These are phyloP conservation scores for Amblyjoppa proteus DNA, from an alignment of 2,888 invertebrate genomes.

Conservation along the genomic window DNA sequence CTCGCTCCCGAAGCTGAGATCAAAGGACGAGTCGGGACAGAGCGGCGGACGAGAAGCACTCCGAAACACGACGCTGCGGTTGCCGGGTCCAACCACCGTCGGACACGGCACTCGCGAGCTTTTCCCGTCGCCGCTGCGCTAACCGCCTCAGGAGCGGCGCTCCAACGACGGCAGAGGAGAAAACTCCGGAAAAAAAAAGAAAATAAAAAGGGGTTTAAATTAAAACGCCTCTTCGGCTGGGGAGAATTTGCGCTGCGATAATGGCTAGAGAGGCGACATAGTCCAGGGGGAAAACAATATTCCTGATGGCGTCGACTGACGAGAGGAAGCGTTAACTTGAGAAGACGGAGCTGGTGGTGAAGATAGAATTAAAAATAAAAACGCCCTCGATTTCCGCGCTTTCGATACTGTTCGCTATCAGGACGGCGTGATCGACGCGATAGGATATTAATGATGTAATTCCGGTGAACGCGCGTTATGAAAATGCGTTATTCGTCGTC, in stretches of 20 bases:
- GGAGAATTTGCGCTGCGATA: slow-evolving; percentile 26
- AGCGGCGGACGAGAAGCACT: slow-evolving; percentile 12
- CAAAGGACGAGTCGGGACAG: slow-evolving; percentile 40
- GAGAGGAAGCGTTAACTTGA: background rate
- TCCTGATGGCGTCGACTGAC: slow-evolving; percentile 5
- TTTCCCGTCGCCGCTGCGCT: background rate
- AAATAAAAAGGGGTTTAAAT: slow-evolving; percentile 49
- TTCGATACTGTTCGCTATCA: background rate
- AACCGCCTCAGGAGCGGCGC: slow-evolving; percentile 21
- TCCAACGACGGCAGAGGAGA: slow-evolving; percentile 37
- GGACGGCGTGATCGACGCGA: background rate
- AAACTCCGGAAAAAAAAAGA: slow-evolving; percentile 37
- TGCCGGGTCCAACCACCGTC: slow-evolving; percentile 29
- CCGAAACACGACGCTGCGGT: slow-evolving; percentile 24
- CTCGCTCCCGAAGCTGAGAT: slow-evolving; percentile 25
- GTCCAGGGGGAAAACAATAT: slow-evolving; percentile 35
- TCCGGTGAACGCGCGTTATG: slow-evolving; percentile 4
- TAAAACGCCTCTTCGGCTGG: slow-evolving; percentile 42
- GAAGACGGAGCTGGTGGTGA: slow-evolving; percentile 1
- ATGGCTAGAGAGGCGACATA: slow-evolving; percentile 28
- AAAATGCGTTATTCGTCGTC: slow-evolving; percentile 22
- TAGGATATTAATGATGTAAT: slow-evolving; percentile 3
- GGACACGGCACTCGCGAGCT: slow-evolving; percentile 33
- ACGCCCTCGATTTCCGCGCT: background rate
- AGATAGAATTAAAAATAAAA: background rate